Conservation (phyloP, 2,888 invertebrate genomes). For the Andrena bicolor region DNA sequence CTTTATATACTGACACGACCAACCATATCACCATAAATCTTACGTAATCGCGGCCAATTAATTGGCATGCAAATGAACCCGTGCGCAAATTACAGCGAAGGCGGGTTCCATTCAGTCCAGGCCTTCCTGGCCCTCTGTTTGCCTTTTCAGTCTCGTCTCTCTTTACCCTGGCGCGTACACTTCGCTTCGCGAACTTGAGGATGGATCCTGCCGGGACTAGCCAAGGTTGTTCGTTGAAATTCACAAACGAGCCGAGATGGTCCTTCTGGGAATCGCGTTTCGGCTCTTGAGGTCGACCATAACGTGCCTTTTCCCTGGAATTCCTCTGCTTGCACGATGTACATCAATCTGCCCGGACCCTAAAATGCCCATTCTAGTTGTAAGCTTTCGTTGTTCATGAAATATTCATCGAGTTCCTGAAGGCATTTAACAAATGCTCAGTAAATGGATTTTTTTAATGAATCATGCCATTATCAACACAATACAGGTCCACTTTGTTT, state of each 20-base stretch:
- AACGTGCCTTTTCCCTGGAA: constrained; percentile 40
- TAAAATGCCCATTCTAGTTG: constrained; percentile 40
- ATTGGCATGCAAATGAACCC: constrained; percentile 73
- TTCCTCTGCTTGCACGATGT: constrained; percentile 28
- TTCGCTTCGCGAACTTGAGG: not conserved
- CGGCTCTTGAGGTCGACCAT: constrained; percentile 45
- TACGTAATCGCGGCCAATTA: constrained; percentile 67
- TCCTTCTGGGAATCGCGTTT: constrained; percentile 71
- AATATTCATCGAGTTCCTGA: constrained; percentile 51
- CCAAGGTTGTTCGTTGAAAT: constrained; percentile 66
- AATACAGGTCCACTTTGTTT: not conserved
- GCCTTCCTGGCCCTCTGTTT: constrained; percentile 14
- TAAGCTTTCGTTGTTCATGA: constrained; percentile 28
- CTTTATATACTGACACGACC: constrained; percentile 30
- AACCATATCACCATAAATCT: constrained; percentile 63
- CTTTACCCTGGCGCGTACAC: not conserved
- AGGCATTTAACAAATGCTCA: not conserved
- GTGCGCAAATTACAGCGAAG: constrained; percentile 63
- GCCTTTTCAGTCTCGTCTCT: not conserved
- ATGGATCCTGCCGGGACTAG: constrained; percentile 28
- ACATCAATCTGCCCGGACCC: constrained; percentile 24
- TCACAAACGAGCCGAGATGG: constrained; percentile 74
- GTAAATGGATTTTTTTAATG: not conserved
- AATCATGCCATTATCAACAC: not conserved
- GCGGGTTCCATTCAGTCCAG: constrained; percentile 51